Conservation (phyloP, 1,140 invertebrate genomes). For the Hesperophylax magnus region DNA sequence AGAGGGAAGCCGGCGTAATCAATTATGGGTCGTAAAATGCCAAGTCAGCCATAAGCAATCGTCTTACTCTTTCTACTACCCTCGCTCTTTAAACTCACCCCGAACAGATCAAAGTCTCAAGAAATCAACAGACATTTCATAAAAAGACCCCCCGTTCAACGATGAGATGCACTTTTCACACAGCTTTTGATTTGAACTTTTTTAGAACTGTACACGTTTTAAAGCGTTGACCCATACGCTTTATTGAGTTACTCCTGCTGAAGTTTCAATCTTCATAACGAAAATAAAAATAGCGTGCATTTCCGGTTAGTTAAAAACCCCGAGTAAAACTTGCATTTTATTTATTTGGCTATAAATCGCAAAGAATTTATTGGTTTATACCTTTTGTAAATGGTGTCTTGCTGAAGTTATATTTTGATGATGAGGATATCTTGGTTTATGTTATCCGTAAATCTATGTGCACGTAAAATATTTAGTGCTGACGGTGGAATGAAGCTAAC, state of each 20-base stretch:
- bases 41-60: constrained; percentile 48
- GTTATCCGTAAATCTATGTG: constrained; percentile 26
- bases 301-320: not conserved
- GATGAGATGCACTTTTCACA: too few relatives aligned
- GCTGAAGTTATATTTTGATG: not conserved
- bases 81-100: constrained; percentile 15
- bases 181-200: too few relatives aligned
- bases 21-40: constrained; percentile 46
- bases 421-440: constrained; percentile 3
- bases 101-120: not conserved
- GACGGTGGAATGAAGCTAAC: constrained; percentile 5
- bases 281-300: constrained; percentile 7
- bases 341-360: not conserved
- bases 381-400: not conserved
- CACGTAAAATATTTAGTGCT: constrained; percentile 31
- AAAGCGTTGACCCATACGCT: not conserved
- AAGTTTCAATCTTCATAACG: constrained; percentile 22
- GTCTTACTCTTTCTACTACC: constrained; percentile 29
- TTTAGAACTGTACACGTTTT: too few relatives aligned
- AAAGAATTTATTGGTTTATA: not conserved
- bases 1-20: constrained; percentile 36
- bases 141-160: too few relatives aligned
- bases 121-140: too few relatives aligned
- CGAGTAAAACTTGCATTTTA: constrained; percentile 4
- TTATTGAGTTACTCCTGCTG: not conserved